Conservation (phyloP, 2,113 vertebrate genomes). For the Bucco capensis region DNA sequence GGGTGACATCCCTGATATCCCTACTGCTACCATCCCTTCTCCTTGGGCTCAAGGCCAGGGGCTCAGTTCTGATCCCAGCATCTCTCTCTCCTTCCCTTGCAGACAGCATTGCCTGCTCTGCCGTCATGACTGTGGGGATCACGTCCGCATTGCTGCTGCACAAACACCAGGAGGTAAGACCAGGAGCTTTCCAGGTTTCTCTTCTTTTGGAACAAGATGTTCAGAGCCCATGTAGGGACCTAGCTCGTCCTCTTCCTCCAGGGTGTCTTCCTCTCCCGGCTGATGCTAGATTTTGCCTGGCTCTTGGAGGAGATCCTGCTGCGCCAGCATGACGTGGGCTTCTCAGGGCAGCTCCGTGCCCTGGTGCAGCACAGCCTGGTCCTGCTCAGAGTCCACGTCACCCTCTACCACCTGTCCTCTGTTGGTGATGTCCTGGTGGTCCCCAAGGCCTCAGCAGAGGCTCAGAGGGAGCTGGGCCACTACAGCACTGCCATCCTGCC, state of each 20-base stretch:
- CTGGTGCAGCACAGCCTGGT: conserved; percentile 76
- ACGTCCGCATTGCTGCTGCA: conserved; percentile 82
- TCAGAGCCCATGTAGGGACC: background rate
- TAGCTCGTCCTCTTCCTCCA: conserved; percentile 1
- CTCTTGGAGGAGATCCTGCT: conserved; percentile 86
- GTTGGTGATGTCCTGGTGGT: conserved; percentile 63
- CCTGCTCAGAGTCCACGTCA: conserved; percentile 70
- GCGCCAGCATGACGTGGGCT: conserved; percentile 81
- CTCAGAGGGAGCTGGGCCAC: conserved; percentile 61
- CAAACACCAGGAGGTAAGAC: conserved; percentile 78
- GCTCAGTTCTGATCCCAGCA: background rate
- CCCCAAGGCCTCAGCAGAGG: conserved; percentile 18
- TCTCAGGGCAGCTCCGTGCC: conserved; percentile 76
- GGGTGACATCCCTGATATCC: background rate
- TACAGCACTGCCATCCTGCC: conserved; percentile 76
- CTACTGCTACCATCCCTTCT: background rate
- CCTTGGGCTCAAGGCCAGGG: fast-evolving
- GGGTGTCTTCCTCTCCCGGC: conserved; percentile 75
- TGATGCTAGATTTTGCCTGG: conserved; percentile 82
- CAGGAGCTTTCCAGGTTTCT: fast-evolving
- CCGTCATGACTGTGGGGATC: conserved; percentile 82
- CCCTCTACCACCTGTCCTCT: conserved; percentile 46
- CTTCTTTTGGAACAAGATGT: background rate
- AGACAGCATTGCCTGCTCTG: conserved; percentile 78
- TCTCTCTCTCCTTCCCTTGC: background rate